Base-by-base conservation (phyloP, 2,797 vertebrate species). In the Trachops cirrhosus region DNA sequence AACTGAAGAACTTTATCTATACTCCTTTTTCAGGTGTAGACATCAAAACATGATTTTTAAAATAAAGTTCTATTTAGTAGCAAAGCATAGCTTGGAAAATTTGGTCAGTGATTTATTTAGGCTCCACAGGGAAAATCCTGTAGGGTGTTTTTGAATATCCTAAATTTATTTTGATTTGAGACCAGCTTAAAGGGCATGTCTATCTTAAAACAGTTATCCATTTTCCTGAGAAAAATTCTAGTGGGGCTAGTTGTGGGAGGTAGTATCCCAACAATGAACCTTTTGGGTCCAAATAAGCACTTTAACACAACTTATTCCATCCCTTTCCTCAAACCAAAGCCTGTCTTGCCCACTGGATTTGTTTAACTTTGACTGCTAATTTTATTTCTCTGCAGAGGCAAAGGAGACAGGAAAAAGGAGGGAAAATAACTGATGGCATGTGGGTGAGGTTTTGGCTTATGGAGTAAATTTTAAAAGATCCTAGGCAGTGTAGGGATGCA, bases 121-220 rank as follows among this genome's bases (percentile, higher is more conserved):
- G 50, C 44, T 95, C 93, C 71, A 90, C 79, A 95, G 92, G 92
- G 94, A 96, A 96, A 96, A 85, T 95, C 80, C 80, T 97, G 83
- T 93, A 96, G 95, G 85, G 70, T 93, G 73, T 97, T 97, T 97
- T 97, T 93, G 75, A 96, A 90, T 94, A 96, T 94, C 86, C 94
- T 96, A 89, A 96, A 96, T 97, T 96, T 97, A 97, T 97, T 97
- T 97, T 96, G 52, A 97, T 95, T 96, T 97, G 93, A 96, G 68
- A 96, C 88, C 73, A 93, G 84, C 86, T 96, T 97, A 95, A 96
- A 96, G 77, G 75, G 71, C 89, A 75, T 95, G 90, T 94, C 87
- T 97, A 95, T 96, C 94, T 95, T 97, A 95, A 91, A 95, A 97
- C 91, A 97, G 92, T 95, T 96, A 80, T 93, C 68, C 73, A 96